Evolutionary conservation across 2,888 invertebrate species (phyloP).

Genomic region (Agrenia bidenticulata): DNA sequence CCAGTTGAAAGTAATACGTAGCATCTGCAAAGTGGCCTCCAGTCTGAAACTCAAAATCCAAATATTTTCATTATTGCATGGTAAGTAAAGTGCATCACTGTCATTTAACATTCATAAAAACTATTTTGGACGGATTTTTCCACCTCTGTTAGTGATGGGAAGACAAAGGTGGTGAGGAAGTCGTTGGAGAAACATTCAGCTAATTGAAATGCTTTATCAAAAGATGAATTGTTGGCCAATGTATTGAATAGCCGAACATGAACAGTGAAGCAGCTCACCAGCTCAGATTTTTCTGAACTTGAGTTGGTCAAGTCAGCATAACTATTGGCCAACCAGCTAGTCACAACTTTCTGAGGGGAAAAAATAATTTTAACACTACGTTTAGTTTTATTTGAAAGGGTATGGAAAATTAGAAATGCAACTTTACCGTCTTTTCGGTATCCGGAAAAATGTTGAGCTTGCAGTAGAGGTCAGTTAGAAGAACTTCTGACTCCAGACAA

Average conservation of each 20-base stretch:
- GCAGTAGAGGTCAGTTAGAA: slow-evolving; percentile 7
- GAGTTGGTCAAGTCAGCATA: slow-evolving; percentile 27
- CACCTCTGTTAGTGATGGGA: slow-evolving; percentile 15
- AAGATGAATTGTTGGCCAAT: slow-evolving; percentile 32
- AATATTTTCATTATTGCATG: not conserved
- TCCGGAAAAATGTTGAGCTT: slow-evolving; percentile 13
- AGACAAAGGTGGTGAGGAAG: slow-evolving; percentile 24
- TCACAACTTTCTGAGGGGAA: slow-evolving; percentile 30
- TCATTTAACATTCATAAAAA: not conserved
- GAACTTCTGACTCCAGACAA: slow-evolving; percentile 11
- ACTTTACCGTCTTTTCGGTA: slow-evolving; percentile 11
- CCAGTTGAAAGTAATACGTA: slow-evolving; percentile 46
- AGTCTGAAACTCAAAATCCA: slow-evolving; percentile 14
- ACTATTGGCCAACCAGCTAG: slow-evolving; percentile 39
- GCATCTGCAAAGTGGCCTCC: slow-evolving; percentile 42
- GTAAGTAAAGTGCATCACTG: not conserved
- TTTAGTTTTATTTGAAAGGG: not conserved
- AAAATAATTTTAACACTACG: not conserved
- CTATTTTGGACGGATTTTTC: not conserved
- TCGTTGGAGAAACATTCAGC: slow-evolving; percentile 28
- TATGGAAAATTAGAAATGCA: not conserved
- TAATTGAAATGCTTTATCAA: slow-evolving; percentile 30
- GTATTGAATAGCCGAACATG: slow-evolving; percentile 29
- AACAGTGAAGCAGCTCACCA: slow-evolving; percentile 15
- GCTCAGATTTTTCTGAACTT: not conserved